These are phyloP conservation scores for Aphaenogaster floridana DNA, from an alignment of 1,140 invertebrate species.

Conservation along the genomic window DNA sequence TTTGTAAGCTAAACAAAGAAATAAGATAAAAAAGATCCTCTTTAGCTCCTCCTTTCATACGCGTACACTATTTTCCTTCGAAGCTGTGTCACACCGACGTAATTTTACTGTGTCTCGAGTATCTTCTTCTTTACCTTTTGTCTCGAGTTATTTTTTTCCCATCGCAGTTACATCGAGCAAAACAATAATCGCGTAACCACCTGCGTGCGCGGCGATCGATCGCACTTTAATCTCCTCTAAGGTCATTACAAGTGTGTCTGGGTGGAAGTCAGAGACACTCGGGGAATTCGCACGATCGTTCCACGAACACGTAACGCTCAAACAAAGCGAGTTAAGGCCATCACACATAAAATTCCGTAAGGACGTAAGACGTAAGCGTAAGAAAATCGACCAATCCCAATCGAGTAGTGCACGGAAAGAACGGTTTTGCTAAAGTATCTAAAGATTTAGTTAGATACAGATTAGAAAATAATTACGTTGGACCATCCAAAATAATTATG, in stretches of 20 bases:
- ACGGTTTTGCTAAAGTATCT: too few relatives aligned
- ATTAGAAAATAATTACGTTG: too few relatives aligned
- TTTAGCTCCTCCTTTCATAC: not conserved
- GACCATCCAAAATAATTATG: too few relatives aligned
- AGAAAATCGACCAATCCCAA: too few relatives aligned
- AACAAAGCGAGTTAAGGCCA: not conserved
- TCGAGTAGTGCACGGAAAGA: too few relatives aligned
- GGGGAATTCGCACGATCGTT: not conserved
- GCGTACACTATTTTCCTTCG: not conserved
- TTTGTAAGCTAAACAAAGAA: not conserved
- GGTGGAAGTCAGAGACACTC: slow-evolving; percentile 7
- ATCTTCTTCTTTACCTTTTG: not conserved
- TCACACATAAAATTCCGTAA: too few relatives aligned
- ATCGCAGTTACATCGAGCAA: not conserved
- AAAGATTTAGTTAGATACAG: too few relatives aligned
- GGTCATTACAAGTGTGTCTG: slow-evolving; percentile 63
- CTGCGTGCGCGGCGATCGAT: slow-evolving; percentile 65
- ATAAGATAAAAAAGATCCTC: not conserved
- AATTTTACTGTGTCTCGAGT: not conserved
- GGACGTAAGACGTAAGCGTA: too few relatives aligned
- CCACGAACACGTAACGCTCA: not conserved
- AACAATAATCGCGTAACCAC: slow-evolving; percentile 41
- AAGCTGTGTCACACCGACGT: not conserved
- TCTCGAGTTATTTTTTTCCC: slow-evolving; percentile 8
- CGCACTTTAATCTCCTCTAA: slow-evolving; percentile 68